Percentiles rank a stretch among this genome's conserved stretches.
These are phyloP conservation scores for Pygoscelis antarcticus DNA, from an alignment of 2,113 vertebrate species.

Conservation along the genomic window DNA sequence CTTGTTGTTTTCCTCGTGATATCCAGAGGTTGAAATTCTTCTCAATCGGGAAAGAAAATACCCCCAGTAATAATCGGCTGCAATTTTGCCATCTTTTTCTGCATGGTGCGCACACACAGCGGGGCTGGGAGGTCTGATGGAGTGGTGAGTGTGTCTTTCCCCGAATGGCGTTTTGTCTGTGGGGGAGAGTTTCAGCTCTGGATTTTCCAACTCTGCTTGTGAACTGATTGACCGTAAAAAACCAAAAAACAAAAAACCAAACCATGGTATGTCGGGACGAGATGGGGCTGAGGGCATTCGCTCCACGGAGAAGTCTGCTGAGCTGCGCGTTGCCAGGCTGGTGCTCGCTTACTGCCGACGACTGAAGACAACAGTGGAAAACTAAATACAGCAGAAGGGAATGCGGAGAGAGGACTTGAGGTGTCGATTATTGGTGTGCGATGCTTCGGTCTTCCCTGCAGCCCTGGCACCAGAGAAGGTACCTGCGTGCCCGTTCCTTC, in stretches of 20 bases:
- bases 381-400: neutral
- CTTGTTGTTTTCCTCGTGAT: neutral
- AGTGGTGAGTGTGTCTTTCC: neutral
- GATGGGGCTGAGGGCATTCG: neutral
- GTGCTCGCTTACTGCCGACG: neutral
- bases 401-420: neutral
- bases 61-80: neutral
- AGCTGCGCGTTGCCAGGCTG: neutral
- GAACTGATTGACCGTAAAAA: accelerated
- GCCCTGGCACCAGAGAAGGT: neutral
- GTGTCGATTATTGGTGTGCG: too few relatives aligned
- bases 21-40: neutral
- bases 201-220: neutral
- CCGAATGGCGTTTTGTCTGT: neutral
- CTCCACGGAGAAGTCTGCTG: neutral
- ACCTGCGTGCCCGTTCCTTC: neutral
- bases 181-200: neutral
- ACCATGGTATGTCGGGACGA: accelerated
- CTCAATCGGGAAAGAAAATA: neutral
- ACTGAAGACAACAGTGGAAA: neutral
- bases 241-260: too few relatives aligned
- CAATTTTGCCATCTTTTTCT: accelerated
- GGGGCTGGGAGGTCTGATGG: neutral
- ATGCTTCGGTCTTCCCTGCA: neutral
- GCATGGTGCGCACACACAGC: accelerated